Evolutionary conservation across 2,113 vertebrate genomes (phyloP), one percentile per base, ranked within the genome.

Genomic region (Tor tambroides): DNA sequence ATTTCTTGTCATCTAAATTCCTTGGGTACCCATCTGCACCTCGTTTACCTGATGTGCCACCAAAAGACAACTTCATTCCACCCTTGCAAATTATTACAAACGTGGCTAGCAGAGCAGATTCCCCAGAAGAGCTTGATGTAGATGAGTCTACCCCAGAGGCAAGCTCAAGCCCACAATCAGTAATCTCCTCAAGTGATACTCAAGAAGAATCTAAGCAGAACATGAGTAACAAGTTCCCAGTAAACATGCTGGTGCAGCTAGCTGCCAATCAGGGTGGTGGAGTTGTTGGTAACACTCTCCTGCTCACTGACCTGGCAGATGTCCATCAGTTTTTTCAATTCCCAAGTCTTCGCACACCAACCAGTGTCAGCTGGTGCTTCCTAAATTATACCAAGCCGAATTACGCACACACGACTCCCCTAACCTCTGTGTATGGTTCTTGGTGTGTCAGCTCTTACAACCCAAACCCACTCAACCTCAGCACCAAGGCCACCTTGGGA

Each of bases 361-460:
- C 97, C 87, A 95, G 95, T 88, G 97, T 99, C 89, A 99, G 97
- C 95, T 99, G 98, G 98, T 99, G 98, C 94, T 99, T 98, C 94
- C 94, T 99, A 89, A 98, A 97, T 94, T 98, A 98, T 92, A 97
- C 97, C 10, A 98, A 98, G 93, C 98, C 98, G 86, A 99, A 94
- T 94, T 96, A 95, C 54, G 84, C 93, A 88, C 96, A 95, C 85
- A 94, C 95, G 49, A 95, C 94, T 51, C 91, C 95, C 83, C 95
- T 94, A 56, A 95, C 95, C 90, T 99, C 98, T 0, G 96, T 98
- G 92, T 99, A 99, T 95, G 95, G 94, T 88, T 97, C 97, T 3
- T 99, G 98, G 98, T 96, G 96, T 87, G 95, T 99, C 86, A 98
- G 97, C 95, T 96, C 97, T 0, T 97, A 97, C 93, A 98, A 99